phyloP scores from a whole-genome alignment of 2,888 invertebrate species.

The Dicyrtomina minuta region DNA sequence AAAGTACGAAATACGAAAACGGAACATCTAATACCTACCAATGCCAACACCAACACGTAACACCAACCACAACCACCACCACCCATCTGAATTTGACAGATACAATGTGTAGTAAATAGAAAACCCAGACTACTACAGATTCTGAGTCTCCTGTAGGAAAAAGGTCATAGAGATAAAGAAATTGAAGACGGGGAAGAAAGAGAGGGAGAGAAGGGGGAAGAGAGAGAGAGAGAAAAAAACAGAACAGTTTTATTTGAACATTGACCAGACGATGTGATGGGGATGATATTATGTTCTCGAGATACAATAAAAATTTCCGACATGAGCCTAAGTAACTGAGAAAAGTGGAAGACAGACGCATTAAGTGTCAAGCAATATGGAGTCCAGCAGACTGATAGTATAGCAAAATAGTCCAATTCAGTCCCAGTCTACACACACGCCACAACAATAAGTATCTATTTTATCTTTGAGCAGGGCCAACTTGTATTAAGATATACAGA shows the following conservation, averaged over 20 bases:
- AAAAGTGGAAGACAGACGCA: background rate
- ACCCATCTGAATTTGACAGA: too few species aligned
- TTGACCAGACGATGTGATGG: conserved; percentile 11
- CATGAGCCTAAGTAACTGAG: background rate
- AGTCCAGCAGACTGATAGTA: too few species aligned
- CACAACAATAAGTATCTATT: background rate
- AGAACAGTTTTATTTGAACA: conserved; percentile 19
- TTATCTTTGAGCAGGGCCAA: too few species aligned
- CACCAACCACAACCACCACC: too few species aligned
- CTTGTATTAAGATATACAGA: too few species aligned
- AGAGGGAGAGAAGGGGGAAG: conserved; percentile 2
- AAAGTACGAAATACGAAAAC: too few species aligned
- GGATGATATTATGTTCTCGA: conserved; percentile 8
- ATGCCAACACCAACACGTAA: too few species aligned
- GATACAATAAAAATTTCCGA: conserved; percentile 18
- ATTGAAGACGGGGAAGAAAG: conserved; percentile 25
- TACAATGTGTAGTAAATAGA: too few species aligned
- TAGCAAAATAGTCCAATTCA: too few species aligned
- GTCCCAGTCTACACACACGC: too few species aligned
- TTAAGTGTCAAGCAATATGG: background rate
- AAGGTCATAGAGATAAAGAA: conserved; percentile 18
- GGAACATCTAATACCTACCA: too few species aligned
- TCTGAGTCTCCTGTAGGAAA: conserved; percentile 17
- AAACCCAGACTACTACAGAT: too few species aligned
- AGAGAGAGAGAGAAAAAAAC: conserved; percentile 7